phyloP scores from a whole-genome alignment of 64 coral and sea anemone species.

The Stichodactyla helianthus region DNA sequence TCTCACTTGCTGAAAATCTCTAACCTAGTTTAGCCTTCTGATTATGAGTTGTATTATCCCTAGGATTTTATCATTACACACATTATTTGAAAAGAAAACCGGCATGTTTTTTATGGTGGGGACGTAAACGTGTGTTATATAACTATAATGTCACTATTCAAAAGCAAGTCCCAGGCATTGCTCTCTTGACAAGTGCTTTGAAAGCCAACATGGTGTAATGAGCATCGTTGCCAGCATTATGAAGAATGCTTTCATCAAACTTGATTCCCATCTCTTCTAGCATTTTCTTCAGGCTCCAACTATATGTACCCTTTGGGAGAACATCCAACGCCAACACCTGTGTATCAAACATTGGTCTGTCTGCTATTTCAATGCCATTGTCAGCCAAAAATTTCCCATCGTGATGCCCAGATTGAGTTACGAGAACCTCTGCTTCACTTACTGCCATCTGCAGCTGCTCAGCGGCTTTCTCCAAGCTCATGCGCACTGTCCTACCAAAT shows the following conservation, averaged over 20 bases:
- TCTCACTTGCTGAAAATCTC: too few species aligned
- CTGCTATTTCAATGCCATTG: constrained; percentile 11
- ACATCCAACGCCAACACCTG: constrained; percentile 24
- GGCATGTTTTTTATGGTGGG: too few species aligned
- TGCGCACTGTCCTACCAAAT: constrained; percentile 45
- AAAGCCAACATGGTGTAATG: background rate
- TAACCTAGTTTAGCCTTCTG: too few species aligned
- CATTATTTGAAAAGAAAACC: too few species aligned
- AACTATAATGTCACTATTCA: too few species aligned
- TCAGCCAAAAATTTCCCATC: constrained; percentile 25
- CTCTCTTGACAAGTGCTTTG: background rate
- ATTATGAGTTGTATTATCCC: too few species aligned
- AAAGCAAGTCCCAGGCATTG: background rate
- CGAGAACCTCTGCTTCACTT: constrained; percentile 21
- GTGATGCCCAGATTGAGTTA: constrained; percentile 28
- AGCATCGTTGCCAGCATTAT: constrained; percentile 23
- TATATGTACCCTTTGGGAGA: too few species aligned
- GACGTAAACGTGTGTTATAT: too few species aligned
- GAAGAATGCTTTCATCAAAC: constrained; percentile 35
- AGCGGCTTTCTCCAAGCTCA: constrained; percentile 29
- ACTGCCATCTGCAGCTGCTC: constrained; percentile 20
- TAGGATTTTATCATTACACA: too few species aligned
- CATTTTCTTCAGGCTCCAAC: constrained; percentile 44
- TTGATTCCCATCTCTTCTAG: constrained; percentile 29
- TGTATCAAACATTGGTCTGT: constrained; percentile 55